Evolutionary conservation across 2,113 vertebrate genomes (phyloP).

Genomic region (Microcebus lehilahytsara): DNA sequence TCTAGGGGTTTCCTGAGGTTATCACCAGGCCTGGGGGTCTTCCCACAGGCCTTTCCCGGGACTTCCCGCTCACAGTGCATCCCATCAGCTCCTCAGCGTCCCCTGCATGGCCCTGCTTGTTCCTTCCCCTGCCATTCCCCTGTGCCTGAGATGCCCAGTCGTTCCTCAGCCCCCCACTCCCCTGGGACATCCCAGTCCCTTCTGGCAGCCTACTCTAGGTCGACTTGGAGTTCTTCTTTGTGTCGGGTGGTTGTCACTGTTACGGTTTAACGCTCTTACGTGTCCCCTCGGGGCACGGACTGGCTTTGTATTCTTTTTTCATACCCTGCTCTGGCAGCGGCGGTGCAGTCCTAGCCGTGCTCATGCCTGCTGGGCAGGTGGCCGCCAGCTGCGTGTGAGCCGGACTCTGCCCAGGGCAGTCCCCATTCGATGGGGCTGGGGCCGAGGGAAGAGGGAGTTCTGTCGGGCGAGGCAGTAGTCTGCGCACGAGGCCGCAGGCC

Average conservation of each 20-base stretch:
- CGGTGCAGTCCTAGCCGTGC: not conserved
- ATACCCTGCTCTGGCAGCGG: not conserved
- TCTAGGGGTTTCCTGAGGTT: not conserved
- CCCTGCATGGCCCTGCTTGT: too few relatives aligned
- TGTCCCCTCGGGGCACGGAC: not conserved
- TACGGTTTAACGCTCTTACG: too few relatives aligned
- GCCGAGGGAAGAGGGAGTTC: not conserved
- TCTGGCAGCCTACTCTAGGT: fast-evolving
- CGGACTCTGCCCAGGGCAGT: not conserved
- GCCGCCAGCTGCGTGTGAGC: not conserved
- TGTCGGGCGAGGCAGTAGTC: not conserved
- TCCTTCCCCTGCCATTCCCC: not conserved
- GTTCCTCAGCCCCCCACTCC: not conserved
- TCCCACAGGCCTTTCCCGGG: not conserved
- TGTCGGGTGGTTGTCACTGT: too few relatives aligned
- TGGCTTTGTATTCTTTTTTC: not conserved
- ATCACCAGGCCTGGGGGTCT: not conserved
- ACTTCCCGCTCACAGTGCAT: not conserved
- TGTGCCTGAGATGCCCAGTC: fast-evolving
- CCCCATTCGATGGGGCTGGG: not conserved
- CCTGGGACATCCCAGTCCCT: not conserved
- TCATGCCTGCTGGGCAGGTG: not conserved
- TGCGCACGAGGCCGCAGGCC: not conserved
- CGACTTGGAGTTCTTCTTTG: too few relatives aligned
- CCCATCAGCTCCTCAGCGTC: not conserved